Base-by-base conservation (phyloP, 2,888 invertebrate genomes). In the Scelioninae gen. 1 region DNA sequence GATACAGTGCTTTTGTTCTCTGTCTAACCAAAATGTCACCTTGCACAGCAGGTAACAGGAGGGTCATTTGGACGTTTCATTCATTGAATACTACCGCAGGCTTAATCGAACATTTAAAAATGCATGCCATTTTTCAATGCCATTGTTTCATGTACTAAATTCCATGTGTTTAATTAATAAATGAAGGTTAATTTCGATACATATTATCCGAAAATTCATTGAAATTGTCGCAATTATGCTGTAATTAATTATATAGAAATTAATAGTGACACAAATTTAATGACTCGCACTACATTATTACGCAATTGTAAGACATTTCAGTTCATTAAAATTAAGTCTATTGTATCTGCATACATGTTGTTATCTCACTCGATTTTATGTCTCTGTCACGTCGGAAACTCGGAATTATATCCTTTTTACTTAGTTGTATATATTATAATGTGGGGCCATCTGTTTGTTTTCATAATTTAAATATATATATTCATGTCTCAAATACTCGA, bases 31-130 rank as follows among this genome's bases (percentile, higher is more conserved):
- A 60, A 71, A 71, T 60, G 71, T 60, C 71, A 71, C 60, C 71
- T 71, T 60, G 60, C 60, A 31, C 58, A 58, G 58, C 71, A 71
- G 71, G 49, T 71, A 40, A 34, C 56, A 9, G 31, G 34, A 71
- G 47, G 71, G 38, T 71, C 58, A 62, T 63, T 63, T 63, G 38
- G 23, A 55, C n/a, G n/a, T n/a, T 55, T 45, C 55, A 63, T 74
- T 74, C 63, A 62, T 72, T 62, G 62, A 7, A 72, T 47, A 45
- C 47, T 38, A 29, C 56, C n/a, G 11, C 43, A 45, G n/a, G 51
- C 40, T 40, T 0, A 31, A n/a, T 55, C 13, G 7, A 5, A 32
- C 45, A 49, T 10, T 40, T 38, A 56, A 69, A 69, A 56, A 56
- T 56, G 45, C 13, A 56, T 38, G 4, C 9, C 40, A 34, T 9